Conservation (phyloP, 2,113 vertebrate species). For the Ascaphus truei region DNA sequence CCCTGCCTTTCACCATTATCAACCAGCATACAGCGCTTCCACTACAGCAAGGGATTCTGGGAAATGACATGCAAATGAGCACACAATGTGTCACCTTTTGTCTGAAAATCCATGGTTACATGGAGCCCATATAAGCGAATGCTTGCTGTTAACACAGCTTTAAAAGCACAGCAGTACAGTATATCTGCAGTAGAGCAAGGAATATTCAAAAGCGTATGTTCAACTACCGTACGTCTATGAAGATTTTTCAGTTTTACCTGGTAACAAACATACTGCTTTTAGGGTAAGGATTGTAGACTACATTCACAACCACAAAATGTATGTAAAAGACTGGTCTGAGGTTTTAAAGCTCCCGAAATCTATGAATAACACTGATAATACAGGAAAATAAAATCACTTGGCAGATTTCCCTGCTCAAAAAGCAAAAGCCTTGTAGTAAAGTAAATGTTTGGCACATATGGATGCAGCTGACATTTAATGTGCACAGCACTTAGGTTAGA, state of each 20-base stretch:
- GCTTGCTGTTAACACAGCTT: no score
- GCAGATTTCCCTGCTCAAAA: conserved; percentile 7
- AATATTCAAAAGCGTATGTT: conserved; percentile 6
- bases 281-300: background rate
- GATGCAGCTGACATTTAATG: conserved; percentile 7
- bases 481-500: background rate
- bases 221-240: background rate
- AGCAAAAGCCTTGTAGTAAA: background rate
- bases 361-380: background rate
- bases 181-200: no score
- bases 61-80: no score
- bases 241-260: background rate
- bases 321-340: background rate
- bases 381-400: background rate
- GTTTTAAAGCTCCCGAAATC: background rate
- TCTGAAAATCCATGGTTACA: no score
- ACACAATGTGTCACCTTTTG: no score
- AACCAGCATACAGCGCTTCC: no score
- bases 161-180: no score
- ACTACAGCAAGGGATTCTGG: no score
- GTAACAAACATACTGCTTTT: background rate
- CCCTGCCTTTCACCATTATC: no score
- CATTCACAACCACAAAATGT: background rate
- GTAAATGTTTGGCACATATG: background rate
- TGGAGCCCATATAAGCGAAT: no score